Evolutionary conservation across 2,113 vertebrate species (phyloP).

Genomic region (Boulengeromyrus knoepffleri): DNA sequence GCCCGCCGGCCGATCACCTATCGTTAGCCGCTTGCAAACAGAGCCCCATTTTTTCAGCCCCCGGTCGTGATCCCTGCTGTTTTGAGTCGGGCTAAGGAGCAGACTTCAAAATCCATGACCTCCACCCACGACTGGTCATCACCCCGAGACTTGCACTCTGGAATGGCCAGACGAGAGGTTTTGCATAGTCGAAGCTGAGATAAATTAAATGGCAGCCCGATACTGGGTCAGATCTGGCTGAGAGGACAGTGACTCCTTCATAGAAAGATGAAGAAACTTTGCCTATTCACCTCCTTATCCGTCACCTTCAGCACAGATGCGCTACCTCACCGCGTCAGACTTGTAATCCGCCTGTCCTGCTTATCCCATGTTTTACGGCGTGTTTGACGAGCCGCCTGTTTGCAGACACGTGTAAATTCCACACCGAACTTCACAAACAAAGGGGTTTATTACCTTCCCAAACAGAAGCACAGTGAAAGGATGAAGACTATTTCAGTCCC

Average conservation of each 20-base stretch:
- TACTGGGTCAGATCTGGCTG: background rate
- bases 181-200: background rate
- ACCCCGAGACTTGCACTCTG: background rate
- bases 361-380: background rate
- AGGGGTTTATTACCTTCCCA: background rate
- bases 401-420: slow-evolving; percentile 30
- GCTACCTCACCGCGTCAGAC: background rate
- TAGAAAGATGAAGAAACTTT: background rate
- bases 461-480: background rate
- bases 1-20: slow-evolving; percentile 45
- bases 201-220: background rate
- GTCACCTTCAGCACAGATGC: background rate
- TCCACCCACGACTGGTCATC: background rate
- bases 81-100: slow-evolving; percentile 32
- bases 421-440: slow-evolving; percentile 2
- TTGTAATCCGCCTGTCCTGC: too few species aligned
- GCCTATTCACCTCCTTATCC: background rate
- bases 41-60: slow-evolving; percentile 34
- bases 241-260: background rate
- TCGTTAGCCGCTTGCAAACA: slow-evolving; percentile 36
- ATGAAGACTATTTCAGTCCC: background rate
- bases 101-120: background rate
- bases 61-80: slow-evolving; percentile 23
- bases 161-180: background rate
- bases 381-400: background rate